Percentiles rank a stretch among this genome's conserved stretches.
These are phyloP conservation scores for Zoroaster sp. DNA, from an alignment of 53 echinoderm and acorn worm genomes.

Conservation along the genomic window DNA sequence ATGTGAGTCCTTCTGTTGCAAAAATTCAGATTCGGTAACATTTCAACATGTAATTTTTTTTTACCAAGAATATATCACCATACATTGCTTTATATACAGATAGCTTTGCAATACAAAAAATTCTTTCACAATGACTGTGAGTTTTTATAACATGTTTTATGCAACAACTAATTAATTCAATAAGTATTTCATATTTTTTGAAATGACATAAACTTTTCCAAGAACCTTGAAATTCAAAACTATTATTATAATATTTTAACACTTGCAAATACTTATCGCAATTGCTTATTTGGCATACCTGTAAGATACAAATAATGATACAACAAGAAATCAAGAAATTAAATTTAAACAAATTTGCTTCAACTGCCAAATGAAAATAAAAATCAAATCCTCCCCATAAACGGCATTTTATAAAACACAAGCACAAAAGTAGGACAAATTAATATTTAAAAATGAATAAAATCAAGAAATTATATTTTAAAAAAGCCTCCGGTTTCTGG, in stretches of 20 bases:
- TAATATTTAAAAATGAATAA: neutral
- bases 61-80: neutral
- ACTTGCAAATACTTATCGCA: too few relatives aligned
- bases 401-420: neutral
- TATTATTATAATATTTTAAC: too few relatives aligned
- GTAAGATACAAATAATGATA: neutral
- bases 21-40: too few relatives aligned
- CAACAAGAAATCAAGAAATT: neutral
- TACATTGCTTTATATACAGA: conserved; percentile 33
- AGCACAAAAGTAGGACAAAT: neutral
- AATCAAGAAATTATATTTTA: neutral
- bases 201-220: too few relatives aligned
- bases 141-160: neutral
- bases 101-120: conserved; percentile 26
- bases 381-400: neutral
- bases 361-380: too few relatives aligned
- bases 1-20: too few relatives aligned
- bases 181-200: neutral
- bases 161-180: neutral
- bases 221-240: too few relatives aligned
- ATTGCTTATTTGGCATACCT: neutral
- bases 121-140: neutral
- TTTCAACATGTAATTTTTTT: neutral
- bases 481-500: neutral
- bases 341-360: neutral